Percentiles rank a stretch among this genome's conserved stretches.
Evolutionary conservation across 2,113 vertebrate species (phyloP).

Genomic region (Rhagologus leucostigma): DNA sequence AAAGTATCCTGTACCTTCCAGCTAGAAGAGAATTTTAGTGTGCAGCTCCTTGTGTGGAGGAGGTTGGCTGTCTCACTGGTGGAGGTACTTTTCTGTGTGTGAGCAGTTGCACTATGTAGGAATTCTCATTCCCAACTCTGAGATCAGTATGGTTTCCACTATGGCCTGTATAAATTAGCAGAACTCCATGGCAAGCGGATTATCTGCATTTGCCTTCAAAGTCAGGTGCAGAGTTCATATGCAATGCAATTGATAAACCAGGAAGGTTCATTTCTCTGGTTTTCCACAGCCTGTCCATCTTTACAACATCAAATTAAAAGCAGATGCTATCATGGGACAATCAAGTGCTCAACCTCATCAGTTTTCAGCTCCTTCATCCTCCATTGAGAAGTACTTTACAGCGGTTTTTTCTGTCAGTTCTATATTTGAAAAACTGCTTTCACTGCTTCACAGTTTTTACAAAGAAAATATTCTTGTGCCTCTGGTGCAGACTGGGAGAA

Average conservation of each 20-base stretch:
- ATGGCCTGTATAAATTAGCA: neutral
- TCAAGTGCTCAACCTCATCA: conserved; percentile 50
- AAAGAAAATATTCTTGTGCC: conserved; percentile 56
- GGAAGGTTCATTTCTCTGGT: neutral
- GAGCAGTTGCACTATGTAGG: accelerated
- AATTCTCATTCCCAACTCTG: neutral
- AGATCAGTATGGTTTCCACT: neutral
- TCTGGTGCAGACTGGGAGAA: conserved; percentile 38
- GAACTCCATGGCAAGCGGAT: neutral
- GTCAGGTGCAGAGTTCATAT: neutral
- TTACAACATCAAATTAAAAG: conserved; percentile 45
- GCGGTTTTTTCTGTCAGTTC: conserved; percentile 14
- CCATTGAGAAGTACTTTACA: conserved; percentile 40
- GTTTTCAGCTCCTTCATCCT: conserved; percentile 53
- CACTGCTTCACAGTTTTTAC: conserved; percentile 51
- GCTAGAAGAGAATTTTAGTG: neutral
- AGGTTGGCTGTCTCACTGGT: neutral
- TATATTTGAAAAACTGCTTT: conserved; percentile 65
- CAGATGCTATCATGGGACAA: neutral
- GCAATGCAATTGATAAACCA: neutral
- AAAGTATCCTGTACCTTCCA: neutral
- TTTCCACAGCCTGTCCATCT: conserved; percentile 9
- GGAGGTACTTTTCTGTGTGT: neutral
- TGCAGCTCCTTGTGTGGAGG: neutral
- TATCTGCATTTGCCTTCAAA: neutral